phyloP scores from a whole-genome alignment of 2,797 vertebrate species.

The Furcifer pardalis region DNA sequence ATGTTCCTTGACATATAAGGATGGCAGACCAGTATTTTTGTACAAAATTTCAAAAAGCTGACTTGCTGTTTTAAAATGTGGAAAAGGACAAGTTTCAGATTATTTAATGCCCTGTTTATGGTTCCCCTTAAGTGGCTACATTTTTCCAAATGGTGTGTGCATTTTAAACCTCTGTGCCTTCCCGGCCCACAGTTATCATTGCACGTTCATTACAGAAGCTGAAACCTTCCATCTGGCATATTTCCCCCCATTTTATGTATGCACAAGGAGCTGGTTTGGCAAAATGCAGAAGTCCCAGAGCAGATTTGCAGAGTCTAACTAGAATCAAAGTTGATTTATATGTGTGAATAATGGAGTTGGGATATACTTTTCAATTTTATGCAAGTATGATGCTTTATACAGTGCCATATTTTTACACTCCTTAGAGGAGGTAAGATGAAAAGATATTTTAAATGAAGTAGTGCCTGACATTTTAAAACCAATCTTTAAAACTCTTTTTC shows the following conservation, averaged over 20 bases:
- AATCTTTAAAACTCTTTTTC: background rate
- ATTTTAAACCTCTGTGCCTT: slow-evolving; percentile 33
- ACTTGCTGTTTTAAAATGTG: background rate
- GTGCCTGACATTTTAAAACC: background rate
- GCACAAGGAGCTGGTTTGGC: slow-evolving; percentile 41
- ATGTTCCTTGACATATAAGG: slow-evolving; percentile 34
- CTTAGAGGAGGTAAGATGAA: background rate
- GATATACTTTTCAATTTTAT: slow-evolving; percentile 39
- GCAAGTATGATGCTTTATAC: slow-evolving; percentile 34
- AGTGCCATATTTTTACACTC: slow-evolving; percentile 10
- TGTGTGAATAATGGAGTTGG: slow-evolving; percentile 23
- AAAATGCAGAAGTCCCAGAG: slow-evolving; percentile 39
- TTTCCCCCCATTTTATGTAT: slow-evolving; percentile 30
- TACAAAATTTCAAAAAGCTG: background rate
- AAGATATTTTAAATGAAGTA: background rate
- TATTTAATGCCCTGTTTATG: slow-evolving; percentile 5
- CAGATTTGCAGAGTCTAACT: slow-evolving; percentile 41
- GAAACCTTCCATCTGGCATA: slow-evolving; percentile 36
- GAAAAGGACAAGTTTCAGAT: background rate
- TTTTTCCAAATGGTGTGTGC: slow-evolving; percentile 16
- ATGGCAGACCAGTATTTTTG: background rate
- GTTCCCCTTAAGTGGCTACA: background rate
- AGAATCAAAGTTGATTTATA: slow-evolving; percentile 32
- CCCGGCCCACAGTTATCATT: slow-evolving; percentile 27
- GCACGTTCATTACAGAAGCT: slow-evolving; percentile 19